Conservation (phyloP, 2,888 invertebrate species). For the Drosophila borealis region DNA sequence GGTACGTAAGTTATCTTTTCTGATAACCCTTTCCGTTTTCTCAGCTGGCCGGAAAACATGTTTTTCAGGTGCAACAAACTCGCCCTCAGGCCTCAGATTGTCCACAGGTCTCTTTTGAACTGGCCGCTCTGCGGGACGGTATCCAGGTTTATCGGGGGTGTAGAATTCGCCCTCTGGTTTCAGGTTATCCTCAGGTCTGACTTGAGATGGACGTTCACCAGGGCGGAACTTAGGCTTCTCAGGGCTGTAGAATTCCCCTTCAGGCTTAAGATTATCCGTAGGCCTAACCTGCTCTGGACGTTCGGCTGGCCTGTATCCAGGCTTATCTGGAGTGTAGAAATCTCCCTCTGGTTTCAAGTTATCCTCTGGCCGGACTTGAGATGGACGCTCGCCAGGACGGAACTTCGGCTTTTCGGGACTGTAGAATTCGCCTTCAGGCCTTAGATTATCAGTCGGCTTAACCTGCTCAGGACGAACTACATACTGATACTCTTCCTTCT, state of each 20-base stretch:
- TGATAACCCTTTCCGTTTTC: constrained; percentile 2
- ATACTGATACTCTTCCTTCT: constrained; percentile 82
- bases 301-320: too few species aligned
- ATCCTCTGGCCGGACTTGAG: constrained; percentile 13
- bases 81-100: constrained; percentile 86
- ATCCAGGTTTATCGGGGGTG: constrained; percentile 80
- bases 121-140: constrained; percentile 85
- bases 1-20: constrained; percentile 85
- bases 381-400: constrained; percentile 19
- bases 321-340: too few species aligned
- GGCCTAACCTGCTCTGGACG: too few species aligned
- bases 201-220: too few species aligned
- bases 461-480: constrained; percentile 85
- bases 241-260: too few species aligned
- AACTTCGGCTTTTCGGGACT: constrained; percentile 61
- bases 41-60: constrained; percentile 35
- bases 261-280: too few species aligned
- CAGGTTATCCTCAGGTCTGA: too few species aligned
- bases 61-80: constrained; percentile 85
- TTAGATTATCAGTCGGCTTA: constrained; percentile 85
- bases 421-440: constrained; percentile 86
- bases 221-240: too few species aligned
- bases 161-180: too few species aligned
- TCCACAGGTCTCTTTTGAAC: constrained; percentile 85
- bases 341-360: too few species aligned